Evolutionary conservation across 2,797 vertebrate genomes (phyloP), one percentile per base, ranked within the genome.

Genomic region (Danio albolineatus): DNA sequence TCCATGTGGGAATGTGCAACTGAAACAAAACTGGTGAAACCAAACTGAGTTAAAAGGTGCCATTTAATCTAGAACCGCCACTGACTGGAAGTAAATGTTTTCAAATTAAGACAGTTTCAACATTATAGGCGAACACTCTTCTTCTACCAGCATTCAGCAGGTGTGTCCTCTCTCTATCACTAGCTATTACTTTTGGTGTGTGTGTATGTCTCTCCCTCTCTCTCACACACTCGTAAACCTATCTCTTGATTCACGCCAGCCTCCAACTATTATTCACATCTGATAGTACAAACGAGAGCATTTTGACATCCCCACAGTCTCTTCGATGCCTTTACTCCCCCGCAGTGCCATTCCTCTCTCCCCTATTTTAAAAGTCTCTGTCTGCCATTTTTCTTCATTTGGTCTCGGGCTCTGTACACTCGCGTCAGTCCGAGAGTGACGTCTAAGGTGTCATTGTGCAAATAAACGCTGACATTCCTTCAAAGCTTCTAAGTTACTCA

Each of bases 381-480:
- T 28, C 38, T 76, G 67, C 43, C 53, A 59, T 71, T 76, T 70
- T 65, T 80, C 66, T 54, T 76, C 53, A 72, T 80, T 71, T 76
- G 41, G 41, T 79, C 28, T 59, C 57, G n/a, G 28, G 69, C 62
- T 73, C 19, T 70, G 83, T 64, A 57, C 36, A 59, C 19, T 75
- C 44, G 16, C 16, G 70, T 36, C 70, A 64, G 41, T 74, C 36
- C 53, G 7, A 72, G 51, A 5, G 49, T 72, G 19, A 62, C 14
- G 67, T 62, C 48, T 44, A 54, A 43, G 17, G 56, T 72, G 46
- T 43, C 39, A 61, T 71, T 53, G 61, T 60, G n/a, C 6, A 72
- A 53, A 79, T n/a, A 54, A 51, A 72, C 21, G 17, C 17, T 53
- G 66, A 28, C 14, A 6, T 62, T 70, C 1, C 54, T 78, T 60